Base-by-base conservation (phyloP, 1,140 invertebrate genomes). In the Hylaeus volcanicus region DNA sequence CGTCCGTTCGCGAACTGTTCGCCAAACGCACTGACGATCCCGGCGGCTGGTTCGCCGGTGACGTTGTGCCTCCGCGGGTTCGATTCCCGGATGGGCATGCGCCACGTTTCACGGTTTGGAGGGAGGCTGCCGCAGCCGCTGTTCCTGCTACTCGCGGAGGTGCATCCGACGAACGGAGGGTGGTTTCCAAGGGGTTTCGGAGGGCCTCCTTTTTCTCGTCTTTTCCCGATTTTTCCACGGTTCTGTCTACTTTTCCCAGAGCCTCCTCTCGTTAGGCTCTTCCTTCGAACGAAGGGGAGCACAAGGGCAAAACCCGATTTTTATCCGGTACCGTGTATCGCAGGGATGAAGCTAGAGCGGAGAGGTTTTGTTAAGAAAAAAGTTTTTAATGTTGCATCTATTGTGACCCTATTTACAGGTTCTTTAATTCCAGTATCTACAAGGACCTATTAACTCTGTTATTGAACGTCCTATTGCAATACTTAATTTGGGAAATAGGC, bases 1-100 rank as follows among this genome's bases (percentile, higher is more conserved):
- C 91, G 92, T 93, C 92, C 91, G 92, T 91, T 88, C 92, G 88
- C 92, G 89, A 92, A 91, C 89, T 91, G 91, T 93, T 93, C 92
- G 91, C 91, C 91, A 92, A 93, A 92, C 92, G 92, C 91, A 93
- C 92, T 93, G 91, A 93, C 90, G 86, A 90, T 89, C 89, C 87
- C 85, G 85, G 87, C 89, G 88, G 83, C 88, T 77, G 82, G 90
- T 93, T 91, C 89, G 89, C 90, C 91, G 91, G 88, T 92, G 91
- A 93, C 92, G 90, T 92, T 88, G 88, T 84, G 86, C 80, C 87
- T 89, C 86, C 85, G 85, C 80, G 88, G 88, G 63, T 89, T 88
- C 86, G 86, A 89, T 90, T 88, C 83, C 85, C 82, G 81, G 83
- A 89, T 89, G 88, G 71, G 90, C 90, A 90, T 90, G 89, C 88